Percentiles rank a stretch among this genome's conserved stretches.
Evolutionary conservation across 2,113 vertebrate genomes (phyloP).

Genomic region (Nerophis lumbriciformis): DNA sequence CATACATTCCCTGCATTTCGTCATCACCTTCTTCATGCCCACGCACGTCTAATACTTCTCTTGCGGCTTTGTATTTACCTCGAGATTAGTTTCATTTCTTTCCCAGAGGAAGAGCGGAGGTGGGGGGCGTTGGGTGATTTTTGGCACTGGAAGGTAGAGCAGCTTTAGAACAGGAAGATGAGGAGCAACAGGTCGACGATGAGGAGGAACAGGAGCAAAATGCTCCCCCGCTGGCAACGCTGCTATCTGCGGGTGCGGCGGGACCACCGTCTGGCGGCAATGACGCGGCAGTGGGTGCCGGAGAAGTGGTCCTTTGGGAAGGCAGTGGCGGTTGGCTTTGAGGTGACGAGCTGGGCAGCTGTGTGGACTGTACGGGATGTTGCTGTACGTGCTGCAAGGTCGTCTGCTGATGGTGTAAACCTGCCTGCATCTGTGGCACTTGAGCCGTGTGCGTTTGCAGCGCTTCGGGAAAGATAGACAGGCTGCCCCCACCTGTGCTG

Average conservation of each 20-base stretch:
- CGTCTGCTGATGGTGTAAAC: constrained; percentile 62
- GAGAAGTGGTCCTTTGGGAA: constrained; percentile 53
- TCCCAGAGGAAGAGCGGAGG: constrained; percentile 69
- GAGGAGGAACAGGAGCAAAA: constrained; percentile 58
- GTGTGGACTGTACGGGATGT: constrained; percentile 65
- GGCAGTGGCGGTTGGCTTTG: constrained; percentile 60
- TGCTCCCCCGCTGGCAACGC: constrained; percentile 26
- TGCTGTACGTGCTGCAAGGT: constrained; percentile 70
- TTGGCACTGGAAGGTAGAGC: constrained; percentile 70
- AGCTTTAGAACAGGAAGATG: constrained; percentile 63
- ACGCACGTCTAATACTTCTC: constrained; percentile 29
- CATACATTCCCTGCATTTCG: constrained; percentile 37
- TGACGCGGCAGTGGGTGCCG: constrained; percentile 27
- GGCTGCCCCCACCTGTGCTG: constrained; percentile 52
- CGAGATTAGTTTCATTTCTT: constrained; percentile 56
- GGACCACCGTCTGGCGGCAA: constrained; percentile 31
- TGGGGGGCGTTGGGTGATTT: constrained; percentile 59
- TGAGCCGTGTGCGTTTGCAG: constrained; percentile 64
- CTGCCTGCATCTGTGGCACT: constrained; percentile 60
- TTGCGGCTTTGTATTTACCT: constrained; percentile 34
- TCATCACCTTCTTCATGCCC: constrained; percentile 22
- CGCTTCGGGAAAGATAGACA: constrained; percentile 41
- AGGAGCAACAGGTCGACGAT: constrained; percentile 49
- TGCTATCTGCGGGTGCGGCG: constrained; percentile 34
- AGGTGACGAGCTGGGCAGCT: constrained; percentile 46